phyloP scores from a whole-genome alignment of 2,888 invertebrate genomes.

The Deilephila elpenor region DNA sequence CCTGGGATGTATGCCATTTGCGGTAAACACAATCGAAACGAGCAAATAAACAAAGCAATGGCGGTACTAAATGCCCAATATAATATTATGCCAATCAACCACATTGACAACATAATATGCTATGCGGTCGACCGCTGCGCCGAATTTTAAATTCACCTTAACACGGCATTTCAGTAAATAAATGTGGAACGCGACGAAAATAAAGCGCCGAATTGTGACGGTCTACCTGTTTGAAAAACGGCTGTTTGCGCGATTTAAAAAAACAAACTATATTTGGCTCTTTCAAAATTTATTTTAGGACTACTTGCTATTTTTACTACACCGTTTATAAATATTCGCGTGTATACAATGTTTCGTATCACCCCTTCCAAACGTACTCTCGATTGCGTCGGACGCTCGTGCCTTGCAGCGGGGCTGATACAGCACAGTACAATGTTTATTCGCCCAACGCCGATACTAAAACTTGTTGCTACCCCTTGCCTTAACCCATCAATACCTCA shows the following conservation, averaged over 20 bases:
- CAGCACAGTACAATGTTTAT: too few relatives aligned
- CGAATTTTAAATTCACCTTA: neutral
- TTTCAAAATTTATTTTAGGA: neutral
- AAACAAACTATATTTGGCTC: neutral
- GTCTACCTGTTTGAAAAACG: neutral
- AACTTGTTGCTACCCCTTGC: neutral
- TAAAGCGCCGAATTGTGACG: neutral
- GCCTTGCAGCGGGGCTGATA: too few relatives aligned
- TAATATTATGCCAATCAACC: neutral
- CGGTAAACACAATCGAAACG: neutral
- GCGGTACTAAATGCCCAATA: neutral
- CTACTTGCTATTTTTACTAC: neutral
- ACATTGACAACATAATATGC: neutral
- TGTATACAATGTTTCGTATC: too few relatives aligned
- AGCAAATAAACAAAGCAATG: neutral
- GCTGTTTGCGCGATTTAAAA: neutral
- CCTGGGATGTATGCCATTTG: too few relatives aligned
- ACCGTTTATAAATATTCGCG: too few relatives aligned
- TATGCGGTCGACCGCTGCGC: neutral
- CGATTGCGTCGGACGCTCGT: too few relatives aligned
- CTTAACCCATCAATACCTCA: neutral
- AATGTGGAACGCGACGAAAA: constrained; percentile 2
- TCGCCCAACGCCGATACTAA: neutral
- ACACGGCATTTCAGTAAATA: neutral
- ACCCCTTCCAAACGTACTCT: too few relatives aligned